Percentiles rank a stretch among this genome's conserved stretches.
phyloP scores from a whole-genome alignment of 92 coral and sea anemone genomes.

The Zoanthus sociatus region DNA sequence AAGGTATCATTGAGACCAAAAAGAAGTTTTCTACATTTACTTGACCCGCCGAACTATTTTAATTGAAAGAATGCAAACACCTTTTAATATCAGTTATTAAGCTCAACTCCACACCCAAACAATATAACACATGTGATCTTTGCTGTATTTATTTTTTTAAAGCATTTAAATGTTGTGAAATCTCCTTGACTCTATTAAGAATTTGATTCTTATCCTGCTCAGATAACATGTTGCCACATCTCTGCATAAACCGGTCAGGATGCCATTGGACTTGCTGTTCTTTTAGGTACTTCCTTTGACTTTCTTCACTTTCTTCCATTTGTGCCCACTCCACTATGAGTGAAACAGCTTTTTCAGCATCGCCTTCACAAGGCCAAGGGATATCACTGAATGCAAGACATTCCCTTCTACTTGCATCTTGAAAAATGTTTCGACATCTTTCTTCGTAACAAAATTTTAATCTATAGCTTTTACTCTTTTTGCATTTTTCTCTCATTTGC shows the following conservation, averaged over 20 bases:
- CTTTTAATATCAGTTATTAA: too few species aligned
- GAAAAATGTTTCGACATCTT: slow-evolving; percentile 69
- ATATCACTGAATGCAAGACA: slow-evolving; percentile 62
- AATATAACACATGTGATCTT: too few species aligned
- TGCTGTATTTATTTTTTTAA: slow-evolving; percentile 14
- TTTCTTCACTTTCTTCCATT: slow-evolving; percentile 50
- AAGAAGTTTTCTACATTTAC: too few species aligned
- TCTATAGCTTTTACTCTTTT: slow-evolving; percentile 36
- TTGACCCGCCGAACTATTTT: too few species aligned
- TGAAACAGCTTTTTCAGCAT: slow-evolving; percentile 64
- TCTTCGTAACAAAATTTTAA: slow-evolving; percentile 70
- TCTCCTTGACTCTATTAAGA: slow-evolving; percentile 76
- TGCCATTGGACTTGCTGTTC: slow-evolving; percentile 96
- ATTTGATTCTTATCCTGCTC: slow-evolving; percentile 69
- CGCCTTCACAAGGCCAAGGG: slow-evolving; percentile 92
- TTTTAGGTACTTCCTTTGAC: slow-evolving; percentile 71
- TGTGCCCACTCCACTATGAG: slow-evolving; percentile 71
- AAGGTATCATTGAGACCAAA: too few species aligned
- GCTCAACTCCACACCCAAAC: too few species aligned
- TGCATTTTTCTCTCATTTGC: slow-evolving; percentile 57
- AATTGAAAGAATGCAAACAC: too few species aligned
- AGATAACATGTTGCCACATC: slow-evolving; percentile 76
- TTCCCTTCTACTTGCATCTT: slow-evolving; percentile 2
- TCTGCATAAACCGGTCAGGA: slow-evolving; percentile 92
- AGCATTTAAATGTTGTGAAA: slow-evolving; percentile 89